These are phyloP conservation scores for Drosophila hawaiiensis DNA, from an alignment of 2,888 invertebrate species.

Conservation along the genomic window DNA sequence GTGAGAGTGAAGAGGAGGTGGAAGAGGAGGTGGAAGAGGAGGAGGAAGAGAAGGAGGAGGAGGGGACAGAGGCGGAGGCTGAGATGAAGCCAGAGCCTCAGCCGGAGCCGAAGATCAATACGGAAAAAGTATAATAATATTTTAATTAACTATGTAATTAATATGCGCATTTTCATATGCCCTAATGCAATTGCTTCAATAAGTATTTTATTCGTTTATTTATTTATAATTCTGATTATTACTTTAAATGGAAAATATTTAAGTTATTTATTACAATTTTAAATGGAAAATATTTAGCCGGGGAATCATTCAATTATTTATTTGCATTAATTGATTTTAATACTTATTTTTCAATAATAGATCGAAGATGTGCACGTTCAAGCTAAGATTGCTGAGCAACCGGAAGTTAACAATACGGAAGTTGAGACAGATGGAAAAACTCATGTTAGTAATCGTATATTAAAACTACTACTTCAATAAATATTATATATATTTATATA, in stretches of 20 bases:
- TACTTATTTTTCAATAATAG: constrained; percentile 14
- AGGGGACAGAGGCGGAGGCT: constrained; percentile 6
- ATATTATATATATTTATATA: neutral
- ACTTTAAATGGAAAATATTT: neutral
- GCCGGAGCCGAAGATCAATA: constrained; percentile 3
- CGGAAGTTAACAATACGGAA: neutral
- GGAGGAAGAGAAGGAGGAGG: constrained; percentile 6
- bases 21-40: constrained; percentile 12
- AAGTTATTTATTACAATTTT: neutral
- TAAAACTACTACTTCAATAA: neutral
- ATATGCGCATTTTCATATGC: constrained; percentile 1
- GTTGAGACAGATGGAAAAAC: constrained; percentile 4
- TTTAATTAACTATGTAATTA: constrained; percentile 7
- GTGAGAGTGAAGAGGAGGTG: constrained; percentile 17
- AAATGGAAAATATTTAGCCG: neutral
- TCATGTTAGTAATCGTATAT: constrained; percentile 22
- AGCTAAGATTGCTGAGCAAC: constrained; percentile 3
- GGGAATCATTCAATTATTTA: neutral
- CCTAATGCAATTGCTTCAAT: neutral
- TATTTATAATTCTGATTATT: neutral
- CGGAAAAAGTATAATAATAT: constrained; percentile 28
- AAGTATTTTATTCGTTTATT: neutral
- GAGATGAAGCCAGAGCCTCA: neutral
- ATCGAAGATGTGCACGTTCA: constrained; percentile 9
- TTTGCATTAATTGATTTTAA: neutral